Base-by-base conservation (phyloP, 2,888 invertebrate species). In the Trilocha varians region DNA sequence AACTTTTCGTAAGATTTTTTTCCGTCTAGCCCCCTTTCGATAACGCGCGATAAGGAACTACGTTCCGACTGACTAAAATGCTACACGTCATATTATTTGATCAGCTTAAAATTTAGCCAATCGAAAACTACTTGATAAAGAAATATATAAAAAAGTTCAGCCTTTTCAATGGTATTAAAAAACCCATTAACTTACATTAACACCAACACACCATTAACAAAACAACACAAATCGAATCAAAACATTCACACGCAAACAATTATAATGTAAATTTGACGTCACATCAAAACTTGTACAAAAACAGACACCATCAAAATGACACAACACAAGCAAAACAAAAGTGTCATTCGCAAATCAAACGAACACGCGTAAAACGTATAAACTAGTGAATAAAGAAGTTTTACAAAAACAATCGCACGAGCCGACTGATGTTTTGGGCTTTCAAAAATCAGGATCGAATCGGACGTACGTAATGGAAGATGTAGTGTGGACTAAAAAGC, bases 231-330 rank as follows among this genome's bases (percentile, higher is more conserved):
- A 52, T 50, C 43, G 50, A 36, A 49, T 44, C 53, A 62, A 63
- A 65, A 62, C 56, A 65, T 77, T 82, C 82, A 67, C 80, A 79
- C 78, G 70, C 55, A 56, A 50, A 56, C 62, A 57, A 68, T 73
- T 73, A 70, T 72, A 72, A 80, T 78, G 72, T 73, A 80, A 78
- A 79, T 82, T 74, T 83, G 83, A 83, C 84, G 79, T 65, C 73
- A 70, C 67, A 70, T 84, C 83, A 82, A 74, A 82, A 78, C 71
- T 71, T 48, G 59, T 77, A 62, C 84, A 77, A 55, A 61, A 59
- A 62, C 57, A 70, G 74, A 77, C 70, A 77, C 68, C 68, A 61
- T 61, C 53, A 62, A 56, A 69, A 76, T 57, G 70, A 77, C 70
- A 75, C 68, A 72, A 75, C 66, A 66, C 56, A 60, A 53, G 54